Evolutionary conservation across 2,888 invertebrate species (phyloP), one percentile per base, ranked within the genome.

Genomic region (Erebia aethiops): DNA sequence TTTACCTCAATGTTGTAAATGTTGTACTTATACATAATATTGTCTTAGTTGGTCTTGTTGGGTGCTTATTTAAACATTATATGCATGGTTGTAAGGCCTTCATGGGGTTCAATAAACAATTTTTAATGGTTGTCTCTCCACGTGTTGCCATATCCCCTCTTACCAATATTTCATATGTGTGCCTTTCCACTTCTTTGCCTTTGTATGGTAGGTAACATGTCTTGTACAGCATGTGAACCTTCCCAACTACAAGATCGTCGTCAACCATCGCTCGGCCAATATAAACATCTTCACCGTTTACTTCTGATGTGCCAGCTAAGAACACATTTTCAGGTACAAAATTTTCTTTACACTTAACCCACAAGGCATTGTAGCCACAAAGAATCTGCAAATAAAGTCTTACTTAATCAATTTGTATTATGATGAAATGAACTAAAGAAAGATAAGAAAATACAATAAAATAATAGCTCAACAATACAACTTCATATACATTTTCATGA

Each of bases 191-290:
- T 69, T 87, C 87, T 26, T 56, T 71, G 0, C 82, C 84, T 8
- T 78, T 35, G 68, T 77, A 97, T 65, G 97, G 94, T n/a, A 97
- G 86, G 81, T 96, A 97, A 75, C 95, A 95, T 0, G 94, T 94
- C n/a, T 95, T 95, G 80, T 97, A 97, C 26, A 95, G 94, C 26
- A 79, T 71, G 63, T 86, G 82, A 49, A 96, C 85, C 89, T 97
- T 97, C 41, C 97, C 97, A 70, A 96, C 96, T 78, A 97, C 93
- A 18, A 97, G 87, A 61, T 94, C 95, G 56, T 95, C 96, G 76
- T 95, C 95, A 81, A 96, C 95, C 67, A 92, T 91, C 4, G 96
- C 96, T 78, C 97, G 94, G 14, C 96, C 95, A 8, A 96, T 94
- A 81, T 93, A 96, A n/a, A 96, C 76, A 70, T 89, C 88, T 76